These are phyloP conservation scores for Drosophila miranda DNA, from an alignment of 1,140 invertebrate genomes.

Conservation along the genomic window DNA sequence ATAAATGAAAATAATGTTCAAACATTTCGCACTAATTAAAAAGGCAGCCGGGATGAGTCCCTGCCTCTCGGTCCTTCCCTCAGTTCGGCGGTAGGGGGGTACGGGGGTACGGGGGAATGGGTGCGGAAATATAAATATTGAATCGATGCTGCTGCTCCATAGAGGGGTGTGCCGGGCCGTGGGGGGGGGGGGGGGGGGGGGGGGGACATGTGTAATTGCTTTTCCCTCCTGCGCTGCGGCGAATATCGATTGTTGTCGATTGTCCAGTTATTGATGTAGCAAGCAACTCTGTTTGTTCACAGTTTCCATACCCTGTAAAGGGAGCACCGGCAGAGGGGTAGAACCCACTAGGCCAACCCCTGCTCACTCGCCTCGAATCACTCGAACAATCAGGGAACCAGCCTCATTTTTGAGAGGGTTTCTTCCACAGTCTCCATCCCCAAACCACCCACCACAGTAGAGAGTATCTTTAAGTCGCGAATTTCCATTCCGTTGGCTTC, in stretches of 20 bases:
- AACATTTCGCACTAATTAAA: constrained; percentile 77
- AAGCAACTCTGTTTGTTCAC: constrained; percentile 18
- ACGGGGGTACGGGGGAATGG: not conserved
- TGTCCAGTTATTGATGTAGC: constrained; percentile 24
- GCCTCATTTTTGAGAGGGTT: too few species aligned
- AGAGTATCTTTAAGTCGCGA: too few species aligned
- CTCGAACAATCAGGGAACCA: too few species aligned
- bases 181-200: not conserved
- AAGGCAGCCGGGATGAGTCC: constrained; percentile 14
- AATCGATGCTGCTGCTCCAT: constrained; percentile 30
- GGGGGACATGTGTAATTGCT: constrained; percentile 74
- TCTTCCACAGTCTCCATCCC: too few species aligned
- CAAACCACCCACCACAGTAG: too few species aligned
- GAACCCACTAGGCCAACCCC: too few species aligned
- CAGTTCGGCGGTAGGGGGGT: not conserved
- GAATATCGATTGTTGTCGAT: constrained; percentile 33
- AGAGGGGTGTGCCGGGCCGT: constrained; percentile 7
- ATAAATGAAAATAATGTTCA: constrained; percentile 75
- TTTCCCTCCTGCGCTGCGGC: constrained; percentile 28
- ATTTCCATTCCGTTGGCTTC: not conserved
- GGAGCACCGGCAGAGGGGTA: too few species aligned
- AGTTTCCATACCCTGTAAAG: too few species aligned
- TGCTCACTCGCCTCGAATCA: too few species aligned
- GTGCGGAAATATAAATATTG: constrained; percentile 52
- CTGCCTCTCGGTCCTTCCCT: too few species aligned